Percentiles rank a stretch among this genome's conserved stretches.
Conservation (phyloP, 2,888 invertebrate species). For the Stenchaetothrips biformis region DNA sequence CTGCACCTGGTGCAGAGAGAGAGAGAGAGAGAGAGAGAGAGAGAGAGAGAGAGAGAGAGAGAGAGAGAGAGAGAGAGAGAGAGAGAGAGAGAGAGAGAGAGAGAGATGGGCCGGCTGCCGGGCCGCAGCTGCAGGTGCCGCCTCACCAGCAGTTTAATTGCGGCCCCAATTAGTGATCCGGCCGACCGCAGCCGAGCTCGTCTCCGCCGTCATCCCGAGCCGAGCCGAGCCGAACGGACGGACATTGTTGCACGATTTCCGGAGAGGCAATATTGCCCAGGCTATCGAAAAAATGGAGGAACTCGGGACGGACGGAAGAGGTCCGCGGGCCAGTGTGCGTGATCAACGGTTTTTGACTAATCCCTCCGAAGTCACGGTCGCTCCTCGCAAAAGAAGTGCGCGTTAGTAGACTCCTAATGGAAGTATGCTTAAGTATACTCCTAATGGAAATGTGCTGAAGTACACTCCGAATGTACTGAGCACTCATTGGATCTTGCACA, state of each 20-base stretch:
- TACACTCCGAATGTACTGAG: too few species aligned
- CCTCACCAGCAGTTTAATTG: slow-evolving; percentile 2
- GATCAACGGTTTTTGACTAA: neutral
- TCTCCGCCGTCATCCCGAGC: neutral
- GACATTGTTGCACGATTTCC: neutral
- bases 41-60: neutral
- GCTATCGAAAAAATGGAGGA: neutral
- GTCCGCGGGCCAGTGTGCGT: neutral
- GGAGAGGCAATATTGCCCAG: neutral
- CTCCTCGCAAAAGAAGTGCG: too few species aligned
- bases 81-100: neutral
- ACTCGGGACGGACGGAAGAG: neutral
- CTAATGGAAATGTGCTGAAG: too few species aligned
- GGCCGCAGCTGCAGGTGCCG: slow-evolving; percentile 15
- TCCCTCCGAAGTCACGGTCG: neutral
- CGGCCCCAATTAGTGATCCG: neutral
- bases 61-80: neutral
- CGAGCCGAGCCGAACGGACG: neutral
- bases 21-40: neutral
- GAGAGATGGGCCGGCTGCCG: neutral
- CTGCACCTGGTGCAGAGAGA: neutral
- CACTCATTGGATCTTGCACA: too few species aligned
- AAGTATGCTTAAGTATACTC: too few species aligned
- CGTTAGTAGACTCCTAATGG: too few species aligned
- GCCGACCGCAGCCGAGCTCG: neutral